Conservation (phyloP, 2,888 invertebrate genomes). For the Dynastes hyllus region DNA sequence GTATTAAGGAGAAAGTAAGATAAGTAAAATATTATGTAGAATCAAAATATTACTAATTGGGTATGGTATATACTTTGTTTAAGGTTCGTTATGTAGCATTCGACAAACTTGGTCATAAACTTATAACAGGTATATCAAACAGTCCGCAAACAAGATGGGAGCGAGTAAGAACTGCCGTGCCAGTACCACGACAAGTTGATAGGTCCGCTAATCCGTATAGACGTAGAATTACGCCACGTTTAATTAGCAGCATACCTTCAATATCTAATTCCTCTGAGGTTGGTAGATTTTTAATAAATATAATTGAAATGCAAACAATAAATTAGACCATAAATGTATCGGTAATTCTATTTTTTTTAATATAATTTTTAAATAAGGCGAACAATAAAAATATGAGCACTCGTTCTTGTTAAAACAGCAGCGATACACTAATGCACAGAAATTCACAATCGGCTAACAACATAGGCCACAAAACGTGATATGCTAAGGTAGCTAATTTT, state of each 20-base stretch:
- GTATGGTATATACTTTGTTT: conserved; percentile 50
- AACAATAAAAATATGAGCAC: too few species aligned
- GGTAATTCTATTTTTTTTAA: neutral
- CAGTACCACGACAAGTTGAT: conserved; percentile 65
- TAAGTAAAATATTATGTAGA: neutral
- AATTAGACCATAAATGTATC: too few species aligned
- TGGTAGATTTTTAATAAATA: neutral
- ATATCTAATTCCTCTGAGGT: conserved; percentile 33
- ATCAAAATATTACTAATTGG: neutral
- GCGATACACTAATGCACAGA: too few species aligned
- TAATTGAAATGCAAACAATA: too few species aligned
- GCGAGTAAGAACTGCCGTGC: conserved; percentile 68
- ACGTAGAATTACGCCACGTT: conserved; percentile 65
- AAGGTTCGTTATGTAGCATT: conserved; percentile 85
- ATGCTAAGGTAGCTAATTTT: too few species aligned
- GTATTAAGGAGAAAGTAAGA: conserved; percentile 85
- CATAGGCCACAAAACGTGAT: too few species aligned
- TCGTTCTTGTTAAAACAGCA: too few species aligned
- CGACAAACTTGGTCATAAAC: conserved; percentile 85
- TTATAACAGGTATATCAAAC: conserved; percentile 90
- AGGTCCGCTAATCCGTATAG: conserved; percentile 65
- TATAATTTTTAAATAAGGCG: too few species aligned
- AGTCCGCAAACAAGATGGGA: conserved; percentile 74
- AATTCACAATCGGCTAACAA: too few species aligned
- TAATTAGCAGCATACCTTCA: conserved; percentile 52